Base-by-base conservation (phyloP, 2,797 vertebrate genomes). In the Emys orbicularis region DNA sequence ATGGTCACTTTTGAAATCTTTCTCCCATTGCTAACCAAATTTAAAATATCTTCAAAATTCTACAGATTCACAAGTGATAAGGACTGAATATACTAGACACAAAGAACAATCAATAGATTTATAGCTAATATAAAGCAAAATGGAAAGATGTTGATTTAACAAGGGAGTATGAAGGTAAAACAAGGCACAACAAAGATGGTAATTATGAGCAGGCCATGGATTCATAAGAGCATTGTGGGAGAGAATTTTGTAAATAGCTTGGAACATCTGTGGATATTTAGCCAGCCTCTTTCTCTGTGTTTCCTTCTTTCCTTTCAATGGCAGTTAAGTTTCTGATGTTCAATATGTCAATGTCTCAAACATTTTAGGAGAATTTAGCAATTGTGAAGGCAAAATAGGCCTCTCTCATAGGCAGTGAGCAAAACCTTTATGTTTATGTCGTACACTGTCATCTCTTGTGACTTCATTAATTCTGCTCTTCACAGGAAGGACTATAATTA, bases 401-500 rank as follows among this genome's bases (percentile, higher is more conserved):
- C 87, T 96, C 85, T 87, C 52, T 89, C 80, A 90, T 87, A 93
- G 72, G 57, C 82, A 94, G 81, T 92, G 29, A 87, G 31, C 57
- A 37, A 80, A 44, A 44, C 18, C 68, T 93, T 79, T 49, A 89
- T n/a, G 50, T 74, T 91, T 87, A 12, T 37, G 59, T 90, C 90
- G 92, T 82, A 44, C 86, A 74, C 84, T 86, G 86, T 57, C 84
- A 86, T 88, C 80, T 76, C 53, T 65, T 94, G 25, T 81, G 81
- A 76, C 4, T 27, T 77, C 65, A 59, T 92, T 96, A 93, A 89
- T 81, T 89, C 83, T 76, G 82, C 95, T 74, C 90, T 91, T 87
- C 81, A 79, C 31, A 89, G 81, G 53, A 83, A 94, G 93, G 93
- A 96, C 79, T 88, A 53, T 83, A 77, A 93, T 95, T 90, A 96